Evolutionary conservation across 2,113 vertebrate species (phyloP), one percentile per base, ranked within the genome.

Genomic region (Orientallactaga bullata): DNA sequence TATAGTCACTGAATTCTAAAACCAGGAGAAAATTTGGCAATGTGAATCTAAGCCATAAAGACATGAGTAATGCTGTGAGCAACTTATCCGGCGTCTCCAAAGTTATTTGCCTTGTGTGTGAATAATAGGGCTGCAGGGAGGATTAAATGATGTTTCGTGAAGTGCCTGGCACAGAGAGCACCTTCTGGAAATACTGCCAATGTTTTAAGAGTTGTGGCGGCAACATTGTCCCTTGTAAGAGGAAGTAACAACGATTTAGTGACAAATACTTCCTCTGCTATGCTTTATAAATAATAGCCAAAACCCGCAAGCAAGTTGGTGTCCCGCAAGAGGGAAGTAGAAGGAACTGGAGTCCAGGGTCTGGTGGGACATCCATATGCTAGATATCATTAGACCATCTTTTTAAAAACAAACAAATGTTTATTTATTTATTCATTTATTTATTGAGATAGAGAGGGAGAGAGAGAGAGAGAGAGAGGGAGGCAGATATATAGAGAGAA

Each of bases 231-330:
- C 65, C 26, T 69, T 89, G 26, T 51, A 66, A 69, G 68, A 82
- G 90, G 77, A 95, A 93, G 89, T 35, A 84, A 16, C 10, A 86
- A n/a, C 84, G 39, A 72, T 77, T 95, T 84, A 68, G n/a, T 5
- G n/a, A 80, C 85, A 90, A 92, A 88, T 32, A 63, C 21, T 58
- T 39, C 89, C 39, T 81, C 74, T 85, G 51, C 37, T 39, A 10
- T 80, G 51, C 61, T 96, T 94, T 72, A n/a, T 23, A 88, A 90
- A 26, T 83, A 74, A 23, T 1, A 37, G 37, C 74, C 65, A 94
- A 94, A 88, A 86, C 3, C 47, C 89, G 35, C n/a, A 71, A 91
- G n/a, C 55, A 68, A 82, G 7, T 51, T 78, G 35, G 71, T 39
- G 17, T 51, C 77, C 30, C 77, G 35, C n/a, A 93, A 3, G 11